phyloP scores from a whole-genome alignment of 2,113 vertebrate genomes.

The Apteryx owenii region DNA sequence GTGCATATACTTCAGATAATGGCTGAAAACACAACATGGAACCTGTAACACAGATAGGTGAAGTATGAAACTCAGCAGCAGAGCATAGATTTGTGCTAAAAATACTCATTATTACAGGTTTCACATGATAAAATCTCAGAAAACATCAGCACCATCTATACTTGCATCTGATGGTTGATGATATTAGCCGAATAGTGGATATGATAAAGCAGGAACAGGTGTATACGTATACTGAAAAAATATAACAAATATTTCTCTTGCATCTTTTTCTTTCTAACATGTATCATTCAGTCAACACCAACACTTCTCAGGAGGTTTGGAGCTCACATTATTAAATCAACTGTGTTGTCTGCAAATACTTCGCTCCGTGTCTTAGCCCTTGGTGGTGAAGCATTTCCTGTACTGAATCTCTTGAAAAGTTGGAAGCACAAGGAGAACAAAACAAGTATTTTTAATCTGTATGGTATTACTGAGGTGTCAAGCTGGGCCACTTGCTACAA shows the following conservation, averaged over 20 bases:
- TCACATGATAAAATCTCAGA: background rate
- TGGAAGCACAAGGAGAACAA: constrained; percentile 89
- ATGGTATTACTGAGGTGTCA: constrained; percentile 96
- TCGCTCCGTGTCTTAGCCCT: constrained; percentile 90
- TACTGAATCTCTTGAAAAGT: constrained; percentile 76
- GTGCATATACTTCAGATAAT: background rate
- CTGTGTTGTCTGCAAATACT: constrained; percentile 82
- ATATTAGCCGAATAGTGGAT: background rate
- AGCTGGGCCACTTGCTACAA: constrained; percentile 91
- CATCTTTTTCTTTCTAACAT: background rate
- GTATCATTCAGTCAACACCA: constrained; percentile 86
- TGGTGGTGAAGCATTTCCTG: constrained; percentile 91
- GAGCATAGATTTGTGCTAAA: background rate
- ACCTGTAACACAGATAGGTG: background rate
- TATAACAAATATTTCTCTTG: background rate
- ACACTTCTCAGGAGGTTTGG: constrained; percentile 90
- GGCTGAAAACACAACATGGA: background rate
- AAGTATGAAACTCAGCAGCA: background rate
- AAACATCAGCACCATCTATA: background rate
- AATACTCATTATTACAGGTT: background rate
- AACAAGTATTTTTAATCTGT: constrained; percentile 91
- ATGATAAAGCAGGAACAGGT: background rate
- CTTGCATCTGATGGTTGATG: background rate
- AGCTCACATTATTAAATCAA: constrained; percentile 75
- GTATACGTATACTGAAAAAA: background rate